Conservation (phyloP, 2,113 vertebrate genomes). For the Romanogobio albipinnatus region DNA sequence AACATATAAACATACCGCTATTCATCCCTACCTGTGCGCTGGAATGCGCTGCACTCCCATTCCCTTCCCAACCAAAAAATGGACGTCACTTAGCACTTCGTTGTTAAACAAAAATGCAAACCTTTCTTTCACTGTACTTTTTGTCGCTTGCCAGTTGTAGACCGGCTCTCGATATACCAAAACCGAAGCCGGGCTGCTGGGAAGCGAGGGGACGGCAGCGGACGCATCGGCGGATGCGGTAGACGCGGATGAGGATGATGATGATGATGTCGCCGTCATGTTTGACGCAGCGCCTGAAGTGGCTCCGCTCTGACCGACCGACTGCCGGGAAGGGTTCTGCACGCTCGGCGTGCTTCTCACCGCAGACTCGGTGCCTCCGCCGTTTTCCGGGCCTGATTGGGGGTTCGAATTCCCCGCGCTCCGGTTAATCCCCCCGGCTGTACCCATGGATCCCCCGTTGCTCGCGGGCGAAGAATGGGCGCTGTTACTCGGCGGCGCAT, state of each 20-base stretch:
- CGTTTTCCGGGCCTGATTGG: constrained; percentile 65
- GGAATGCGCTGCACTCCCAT: constrained; percentile 85
- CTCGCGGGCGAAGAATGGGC: constrained; percentile 62
- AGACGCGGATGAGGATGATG: constrained; percentile 47
- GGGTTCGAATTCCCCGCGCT: constrained; percentile 61
- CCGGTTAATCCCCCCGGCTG: constrained; percentile 45
- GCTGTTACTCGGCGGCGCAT: constrained; percentile 63
- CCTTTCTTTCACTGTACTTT: constrained; percentile 86
- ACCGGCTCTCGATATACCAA: constrained; percentile 79
- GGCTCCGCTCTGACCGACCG: constrained; percentile 55
- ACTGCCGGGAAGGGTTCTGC: constrained; percentile 58
- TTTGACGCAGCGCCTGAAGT: constrained; percentile 57
- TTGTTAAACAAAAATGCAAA: constrained; percentile 90
- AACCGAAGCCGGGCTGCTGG: constrained; percentile 68
- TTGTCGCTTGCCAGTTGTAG: constrained; percentile 88
- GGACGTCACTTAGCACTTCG: constrained; percentile 90
- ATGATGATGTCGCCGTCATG: constrained; percentile 56
- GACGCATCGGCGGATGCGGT: constrained; percentile 49
- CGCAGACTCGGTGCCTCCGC: constrained; percentile 60
- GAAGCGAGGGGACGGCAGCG: constrained; percentile 66
- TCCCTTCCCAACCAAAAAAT: constrained; percentile 88
- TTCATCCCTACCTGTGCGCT: constrained; percentile 81
- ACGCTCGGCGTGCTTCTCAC: constrained; percentile 57
- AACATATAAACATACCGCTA: constrained; percentile 36
- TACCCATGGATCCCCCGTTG: constrained; percentile 64